Evolutionary conservation across 2,888 invertebrate species (phyloP), one percentile per base, ranked within the genome.

Genomic region (Plusia festucae): DNA sequence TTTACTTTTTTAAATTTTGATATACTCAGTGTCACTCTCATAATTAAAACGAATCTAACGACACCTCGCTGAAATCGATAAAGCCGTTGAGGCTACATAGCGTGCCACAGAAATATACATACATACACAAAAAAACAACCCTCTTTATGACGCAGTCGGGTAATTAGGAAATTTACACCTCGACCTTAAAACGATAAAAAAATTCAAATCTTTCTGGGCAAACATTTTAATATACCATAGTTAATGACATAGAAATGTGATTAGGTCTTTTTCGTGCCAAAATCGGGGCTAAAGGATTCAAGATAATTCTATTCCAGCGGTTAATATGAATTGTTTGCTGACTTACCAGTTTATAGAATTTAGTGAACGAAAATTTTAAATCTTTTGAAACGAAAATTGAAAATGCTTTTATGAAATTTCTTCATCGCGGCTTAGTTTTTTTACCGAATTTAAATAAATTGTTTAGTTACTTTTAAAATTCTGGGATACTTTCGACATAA

Each of bases 161-260:
- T n/a, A n/a, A n/a, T n/a, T n/a, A n/a, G 5, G 9, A 13, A n/a
- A 53, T 59, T 63, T 61, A 59, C 40, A n/a, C 52, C 52, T 70
- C 30, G 9, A n/a, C n/a, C 9, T 30, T 30, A 15, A 27, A 16
- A 55, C 3, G 34, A 57, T 44, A 6, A 15, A 51, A 64, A 74
- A 53, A 60, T 51, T 54, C 16, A 49, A 44, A 76, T 62, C 40
- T 56, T 64, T 49, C 71, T 55, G 27, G 24, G 52, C 24, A 3
- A 68, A 67, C 53, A 40, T 61, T 55, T 65, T 54, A 61, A 74
- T 49, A 40, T 60, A 34, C 18, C 59, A 30, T 30, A 52, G 53
- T 68, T 78, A 78, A 78, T 78, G 80, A 79, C 63, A 61, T 73
- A 67, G 68, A 78, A 78, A 73, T 62, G 16, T 52, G 77, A 76